Evolutionary conservation across 1,140 invertebrate genomes (phyloP).

Genomic region (Drosophila kepulauana): DNA sequence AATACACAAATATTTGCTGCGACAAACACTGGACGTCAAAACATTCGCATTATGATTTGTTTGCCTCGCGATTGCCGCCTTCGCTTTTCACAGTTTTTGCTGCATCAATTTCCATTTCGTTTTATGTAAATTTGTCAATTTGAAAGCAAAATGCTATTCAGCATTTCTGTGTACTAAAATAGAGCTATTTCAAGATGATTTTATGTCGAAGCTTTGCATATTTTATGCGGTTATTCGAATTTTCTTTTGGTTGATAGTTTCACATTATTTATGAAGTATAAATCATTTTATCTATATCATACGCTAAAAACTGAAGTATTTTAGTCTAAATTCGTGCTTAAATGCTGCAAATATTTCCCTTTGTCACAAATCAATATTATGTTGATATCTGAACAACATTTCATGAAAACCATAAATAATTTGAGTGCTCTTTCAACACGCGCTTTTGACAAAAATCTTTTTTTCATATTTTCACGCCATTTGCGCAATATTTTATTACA

Average conservation of each 20-base stretch:
- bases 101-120: slow-evolving; percentile 37
- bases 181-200: slow-evolving; percentile 28
- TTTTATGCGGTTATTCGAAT: slow-evolving; percentile 20
- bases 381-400: background rate
- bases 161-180: slow-evolving; percentile 28
- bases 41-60: slow-evolving; percentile 49
- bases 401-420: background rate
- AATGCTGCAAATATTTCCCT: background rate
- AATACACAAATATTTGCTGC: slow-evolving; percentile 45
- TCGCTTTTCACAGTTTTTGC: slow-evolving; percentile 12
- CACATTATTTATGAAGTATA: background rate
- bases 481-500: slow-evolving; percentile 21
- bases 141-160: slow-evolving; percentile 31
- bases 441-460: background rate
- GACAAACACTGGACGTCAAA: slow-evolving; percentile 1
- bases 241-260: background rate
- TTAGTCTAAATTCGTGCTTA: no score
- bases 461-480: slow-evolving; percentile 12
- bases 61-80: slow-evolving; percentile 28
- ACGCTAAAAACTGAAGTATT: no score
- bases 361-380: background rate
- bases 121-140: slow-evolving; percentile 57
- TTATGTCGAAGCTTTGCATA: slow-evolving; percentile 22
- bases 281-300: background rate
- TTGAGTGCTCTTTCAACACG: background rate